Percentiles rank a stretch among this genome's conserved stretches.
phyloP scores from a whole-genome alignment of 2,113 vertebrate species.

The Alexandromys fortis region DNA sequence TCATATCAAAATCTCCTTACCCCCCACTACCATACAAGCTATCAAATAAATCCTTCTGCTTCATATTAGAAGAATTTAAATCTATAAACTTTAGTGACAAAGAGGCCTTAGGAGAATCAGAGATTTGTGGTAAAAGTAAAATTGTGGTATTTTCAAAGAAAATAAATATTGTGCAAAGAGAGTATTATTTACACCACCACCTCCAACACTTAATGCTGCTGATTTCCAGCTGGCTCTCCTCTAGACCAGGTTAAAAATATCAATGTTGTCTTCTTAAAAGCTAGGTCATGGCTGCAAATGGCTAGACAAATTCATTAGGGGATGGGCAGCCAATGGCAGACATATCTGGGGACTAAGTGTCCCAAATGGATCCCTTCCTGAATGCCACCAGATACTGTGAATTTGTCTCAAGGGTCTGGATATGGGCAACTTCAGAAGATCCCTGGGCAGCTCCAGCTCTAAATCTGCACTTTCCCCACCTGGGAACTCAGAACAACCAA shows the following conservation, averaged over 20 bases:
- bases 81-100: background rate
- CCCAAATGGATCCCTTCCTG: background rate
- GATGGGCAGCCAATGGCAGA: slow-evolving; percentile 56
- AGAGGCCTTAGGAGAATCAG: background rate
- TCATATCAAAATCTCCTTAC: background rate
- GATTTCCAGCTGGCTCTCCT: background rate
- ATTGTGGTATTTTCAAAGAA: background rate
- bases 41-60: slow-evolving; percentile 13
- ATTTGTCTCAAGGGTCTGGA: background rate
- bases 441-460: background rate
- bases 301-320: background rate
- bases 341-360: background rate
- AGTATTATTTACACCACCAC: background rate
- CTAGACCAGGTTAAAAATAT: slow-evolving; percentile 29
- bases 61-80: slow-evolving; percentile 41
- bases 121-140: background rate
- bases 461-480: background rate
- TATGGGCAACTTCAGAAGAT: background rate
- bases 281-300: background rate
- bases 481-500: background rate
- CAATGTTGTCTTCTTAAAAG: background rate
- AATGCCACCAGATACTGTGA: background rate
- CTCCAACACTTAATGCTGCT: background rate
- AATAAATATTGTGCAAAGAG: slow-evolving; percentile 41
- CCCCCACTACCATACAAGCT: background rate